Conservation (phyloP, 2,888 invertebrate genomes). For the Mycalesis mineus region DNA sequence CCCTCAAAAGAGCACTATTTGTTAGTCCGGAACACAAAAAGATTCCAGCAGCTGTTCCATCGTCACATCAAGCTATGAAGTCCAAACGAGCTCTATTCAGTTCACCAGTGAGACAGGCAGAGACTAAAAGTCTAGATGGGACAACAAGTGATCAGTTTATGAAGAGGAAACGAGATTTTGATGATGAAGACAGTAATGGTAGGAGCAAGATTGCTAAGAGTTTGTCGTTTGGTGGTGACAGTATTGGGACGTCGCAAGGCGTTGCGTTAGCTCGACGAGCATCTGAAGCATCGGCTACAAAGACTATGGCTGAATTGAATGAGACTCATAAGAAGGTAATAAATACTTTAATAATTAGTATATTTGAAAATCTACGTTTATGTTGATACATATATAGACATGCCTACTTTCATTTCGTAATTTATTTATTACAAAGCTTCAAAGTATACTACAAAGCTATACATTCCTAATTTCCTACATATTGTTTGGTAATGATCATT, state of each 20-base stretch:
- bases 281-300: slow-evolving; percentile 53
- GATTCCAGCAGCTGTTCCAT: slow-evolving; percentile 53
- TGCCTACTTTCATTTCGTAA: too few species aligned
- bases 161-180: slow-evolving; percentile 72
- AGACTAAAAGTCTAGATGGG: slow-evolving; percentile 63
- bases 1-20: slow-evolving; percentile 84
- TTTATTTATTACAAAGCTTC: too few species aligned
- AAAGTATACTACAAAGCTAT: too few species aligned
- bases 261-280: slow-evolving; percentile 53
- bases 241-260: slow-evolving; percentile 43
- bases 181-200: slow-evolving; percentile 50
- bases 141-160: slow-evolving; percentile 52
- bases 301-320: slow-evolving; percentile 72
- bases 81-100: slow-evolving; percentile 83
- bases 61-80: slow-evolving; percentile 70
- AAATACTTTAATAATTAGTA: not conserved
- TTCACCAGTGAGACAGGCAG: slow-evolving; percentile 74
- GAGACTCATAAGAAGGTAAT: slow-evolving; percentile 81
- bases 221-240: slow-evolving; percentile 77
- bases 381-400: too few species aligned
- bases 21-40: slow-evolving; percentile 81
- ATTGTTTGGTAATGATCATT: too few species aligned
- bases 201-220: slow-evolving; percentile 77
- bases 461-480: too few species aligned
- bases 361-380: too few species aligned